These are phyloP conservation scores for Amblyornis subalaris DNA, from an alignment of 2,113 vertebrate species.

Conservation along the genomic window DNA sequence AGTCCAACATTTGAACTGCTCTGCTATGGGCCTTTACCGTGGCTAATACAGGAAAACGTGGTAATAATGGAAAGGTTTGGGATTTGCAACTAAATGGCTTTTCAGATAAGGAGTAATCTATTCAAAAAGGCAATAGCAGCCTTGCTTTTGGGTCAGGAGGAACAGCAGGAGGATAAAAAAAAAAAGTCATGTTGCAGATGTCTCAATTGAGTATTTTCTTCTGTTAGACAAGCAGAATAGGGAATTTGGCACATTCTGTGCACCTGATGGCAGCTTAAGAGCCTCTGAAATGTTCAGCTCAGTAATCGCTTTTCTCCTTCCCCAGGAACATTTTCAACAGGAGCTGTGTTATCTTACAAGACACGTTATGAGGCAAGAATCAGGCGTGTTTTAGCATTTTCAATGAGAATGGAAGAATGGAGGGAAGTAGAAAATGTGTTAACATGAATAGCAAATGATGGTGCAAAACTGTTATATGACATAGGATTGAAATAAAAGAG, in stretches of 20 bases:
- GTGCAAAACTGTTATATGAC: neutral
- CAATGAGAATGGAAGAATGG: neutral
- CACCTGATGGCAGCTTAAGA: conserved; percentile 5
- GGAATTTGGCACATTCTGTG: neutral
- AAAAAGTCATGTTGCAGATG: neutral
- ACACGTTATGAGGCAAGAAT: neutral
- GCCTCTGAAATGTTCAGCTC: conserved; percentile 18
- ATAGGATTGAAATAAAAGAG: neutral
- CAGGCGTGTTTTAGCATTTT: neutral
- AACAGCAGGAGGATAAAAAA: neutral
- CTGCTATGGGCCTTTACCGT: neutral
- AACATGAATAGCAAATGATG: neutral
- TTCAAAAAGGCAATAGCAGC: neutral
- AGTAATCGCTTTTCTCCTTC: neutral
- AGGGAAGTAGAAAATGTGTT: neutral
- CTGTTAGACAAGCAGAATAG: neutral
- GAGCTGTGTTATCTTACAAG: neutral
- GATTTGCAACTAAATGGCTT: conserved; percentile 41
- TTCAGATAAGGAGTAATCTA: conserved; percentile 3
- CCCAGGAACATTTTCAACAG: neutral
- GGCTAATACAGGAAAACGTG: neutral
- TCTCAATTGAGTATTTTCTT: conserved; percentile 5
- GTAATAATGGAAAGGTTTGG: neutral
- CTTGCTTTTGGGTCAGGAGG: neutral
- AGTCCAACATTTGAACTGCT: neutral